A percentile compares a stretch with the other conserved stretches of the same genome.
These are phyloP conservation scores for Drosophila nigrodunni DNA, from an alignment of 1,140 invertebrate species.

Conservation along the genomic window DNA sequence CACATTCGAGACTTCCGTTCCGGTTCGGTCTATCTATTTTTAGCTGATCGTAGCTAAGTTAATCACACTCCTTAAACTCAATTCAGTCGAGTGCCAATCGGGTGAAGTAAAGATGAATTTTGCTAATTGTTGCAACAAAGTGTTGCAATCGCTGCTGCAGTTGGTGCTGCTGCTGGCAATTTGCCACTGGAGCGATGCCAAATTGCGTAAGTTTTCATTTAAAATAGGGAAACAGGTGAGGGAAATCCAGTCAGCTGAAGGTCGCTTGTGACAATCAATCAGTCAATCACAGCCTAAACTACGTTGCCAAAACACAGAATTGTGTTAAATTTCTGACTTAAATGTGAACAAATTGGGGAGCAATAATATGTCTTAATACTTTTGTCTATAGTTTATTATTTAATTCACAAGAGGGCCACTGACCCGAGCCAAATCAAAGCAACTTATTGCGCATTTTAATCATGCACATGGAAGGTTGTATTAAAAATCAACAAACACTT, in stretches of 20 bases:
- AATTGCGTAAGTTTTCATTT: constrained; percentile 61
- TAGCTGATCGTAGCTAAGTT: constrained; percentile 15
- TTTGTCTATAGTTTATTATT: not conserved
- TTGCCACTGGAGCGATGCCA: constrained; percentile 51
- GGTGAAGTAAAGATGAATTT: constrained; percentile 44
- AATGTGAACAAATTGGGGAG: too few species aligned
- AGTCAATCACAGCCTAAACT: constrained; percentile 5
- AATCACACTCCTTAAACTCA: constrained; percentile 26
- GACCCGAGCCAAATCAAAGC: constrained; percentile 38
- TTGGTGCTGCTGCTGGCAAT: constrained; percentile 33
- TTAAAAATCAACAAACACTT: constrained; percentile 13
- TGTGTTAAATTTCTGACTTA: too few species aligned
- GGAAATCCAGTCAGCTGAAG: constrained; percentile 16
- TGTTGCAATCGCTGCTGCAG: constrained; percentile 10
- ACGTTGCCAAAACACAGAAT: not conserved
- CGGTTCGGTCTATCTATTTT: not conserved
- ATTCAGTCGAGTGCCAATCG: constrained; percentile 32
- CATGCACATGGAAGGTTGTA: constrained; percentile 38
- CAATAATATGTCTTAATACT: too few species aligned
- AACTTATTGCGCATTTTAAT: constrained; percentile 54
- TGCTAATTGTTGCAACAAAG: constrained; percentile 15
- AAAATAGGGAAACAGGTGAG: not conserved
- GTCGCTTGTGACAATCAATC: constrained; percentile 11
- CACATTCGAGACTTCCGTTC: constrained; percentile 27
- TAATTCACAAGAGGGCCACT: constrained; percentile 16